A percentile compares a stretch with the other conserved stretches of the same genome.
phyloP scores from a whole-genome alignment of 2,797 vertebrate species.

The Amniataba percoides region DNA sequence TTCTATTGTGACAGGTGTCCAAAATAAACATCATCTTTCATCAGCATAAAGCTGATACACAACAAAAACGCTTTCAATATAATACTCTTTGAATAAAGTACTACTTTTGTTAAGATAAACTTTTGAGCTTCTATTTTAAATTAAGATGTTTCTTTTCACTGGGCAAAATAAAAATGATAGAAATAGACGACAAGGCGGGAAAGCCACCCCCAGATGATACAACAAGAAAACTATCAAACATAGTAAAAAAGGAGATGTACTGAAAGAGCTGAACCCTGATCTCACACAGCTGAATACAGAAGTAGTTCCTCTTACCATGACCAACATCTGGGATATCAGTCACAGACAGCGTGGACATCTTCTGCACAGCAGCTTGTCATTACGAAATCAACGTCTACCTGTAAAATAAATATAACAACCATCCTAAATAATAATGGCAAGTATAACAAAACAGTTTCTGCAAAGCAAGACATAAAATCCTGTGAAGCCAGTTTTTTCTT shows the following conservation, averaged over 20 bases:
- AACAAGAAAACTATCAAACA: not conserved
- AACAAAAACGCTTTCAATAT: slow-evolving; percentile 2
- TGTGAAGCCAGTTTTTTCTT: not conserved
- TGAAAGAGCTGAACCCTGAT: not conserved
- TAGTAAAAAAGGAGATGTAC: not conserved
- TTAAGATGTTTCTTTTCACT: too few relatives aligned
- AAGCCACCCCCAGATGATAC: not conserved
- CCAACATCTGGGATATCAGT: slow-evolving; percentile 89
- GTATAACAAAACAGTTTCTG: not conserved
- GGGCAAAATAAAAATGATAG: slow-evolving; percentile 7
- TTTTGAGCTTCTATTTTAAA: too few relatives aligned
- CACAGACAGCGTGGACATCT: slow-evolving; percentile 89
- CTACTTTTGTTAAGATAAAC: not conserved
- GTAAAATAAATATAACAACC: slow-evolving; percentile 32
- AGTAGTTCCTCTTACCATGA: slow-evolving; percentile 83
- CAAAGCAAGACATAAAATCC: not conserved
- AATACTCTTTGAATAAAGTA: not conserved
- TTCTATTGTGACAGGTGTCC: slow-evolving; percentile 13
- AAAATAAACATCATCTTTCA: not conserved
- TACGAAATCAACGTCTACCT: slow-evolving; percentile 85
- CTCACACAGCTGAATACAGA: not conserved
- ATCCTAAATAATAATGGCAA: not conserved
- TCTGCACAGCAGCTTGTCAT: slow-evolving; percentile 89
- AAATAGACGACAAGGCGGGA: not conserved
- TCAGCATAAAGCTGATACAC: not conserved